Evolutionary conservation across 1,140 invertebrate genomes (phyloP).

Genomic region (Drosophila teissieri): DNA sequence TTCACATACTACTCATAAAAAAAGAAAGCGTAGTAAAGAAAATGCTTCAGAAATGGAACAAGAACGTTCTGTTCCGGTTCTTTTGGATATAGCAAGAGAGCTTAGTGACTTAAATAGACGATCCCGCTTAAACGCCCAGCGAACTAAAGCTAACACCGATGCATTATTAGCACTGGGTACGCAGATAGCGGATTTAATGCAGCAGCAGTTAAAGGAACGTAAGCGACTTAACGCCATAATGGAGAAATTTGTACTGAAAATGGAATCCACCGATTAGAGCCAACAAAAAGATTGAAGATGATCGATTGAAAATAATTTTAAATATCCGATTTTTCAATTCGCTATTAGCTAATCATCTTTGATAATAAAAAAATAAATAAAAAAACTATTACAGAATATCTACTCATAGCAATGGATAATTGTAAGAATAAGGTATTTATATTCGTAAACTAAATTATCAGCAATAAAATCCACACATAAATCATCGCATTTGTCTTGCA

Average conservation of each 20-base stretch:
- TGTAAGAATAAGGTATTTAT: too few species aligned
- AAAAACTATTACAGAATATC: too few species aligned
- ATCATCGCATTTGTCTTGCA: too few species aligned
- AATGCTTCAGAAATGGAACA: constrained; percentile 6
- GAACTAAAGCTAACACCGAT: constrained; percentile 61
- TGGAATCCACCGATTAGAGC: constrained; percentile 60
- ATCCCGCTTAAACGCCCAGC: constrained; percentile 61
- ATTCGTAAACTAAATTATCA: too few species aligned
- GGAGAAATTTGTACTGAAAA: constrained; percentile 72
- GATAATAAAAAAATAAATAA: too few species aligned
- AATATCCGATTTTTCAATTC: too few species aligned
- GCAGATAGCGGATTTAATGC: constrained; percentile 64
- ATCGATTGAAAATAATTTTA: too few species aligned
- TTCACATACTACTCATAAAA: constrained; percentile 28
- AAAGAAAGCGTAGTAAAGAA: constrained; percentile 33
- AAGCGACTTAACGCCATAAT: constrained; percentile 66
- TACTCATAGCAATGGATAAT: too few species aligned
- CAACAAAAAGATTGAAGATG: neutral
- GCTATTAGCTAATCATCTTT: too few species aligned
- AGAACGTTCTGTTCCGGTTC: constrained; percentile 25
- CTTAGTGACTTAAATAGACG: constrained; percentile 61
- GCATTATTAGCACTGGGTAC: constrained; percentile 59
- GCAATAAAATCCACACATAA: too few species aligned
- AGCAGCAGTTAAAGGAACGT: constrained; percentile 65
- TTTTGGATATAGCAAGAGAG: constrained; percentile 66